Base-by-base conservation (phyloP, 2,113 vertebrate genomes). In the Mus pahari region DNA sequence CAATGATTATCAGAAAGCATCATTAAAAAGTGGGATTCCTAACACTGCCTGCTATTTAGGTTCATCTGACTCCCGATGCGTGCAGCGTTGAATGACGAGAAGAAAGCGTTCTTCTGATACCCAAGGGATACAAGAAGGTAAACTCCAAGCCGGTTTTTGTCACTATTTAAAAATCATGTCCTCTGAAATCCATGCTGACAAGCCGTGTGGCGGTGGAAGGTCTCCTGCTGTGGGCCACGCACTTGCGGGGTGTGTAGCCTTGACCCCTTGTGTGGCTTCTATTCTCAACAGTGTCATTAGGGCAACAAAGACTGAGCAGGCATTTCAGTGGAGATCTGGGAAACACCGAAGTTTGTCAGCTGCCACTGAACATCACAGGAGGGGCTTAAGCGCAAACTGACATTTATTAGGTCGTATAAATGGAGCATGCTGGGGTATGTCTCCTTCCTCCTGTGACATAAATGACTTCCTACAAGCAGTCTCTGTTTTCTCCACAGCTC, bases 381-480 rank as follows among this genome's bases (percentile, higher is more conserved):
- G 45, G 55, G 53, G 62, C 39, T 50, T 66, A 88, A 87, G 24
- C 3, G n/a, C 20, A 55, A 83, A 45, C n/a, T 89, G 92, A 39
- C 50, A 89, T 93, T 94, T 92, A 50, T 50, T 68, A 71, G 55
- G 64, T 86, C 58, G 14, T 53, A 42, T 83, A 92, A 79, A 70
- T 33, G 39, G 90, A 88, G 16, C 17, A 36, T 50, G 90, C 19
- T 60, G 45, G 71, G 39, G 4, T 50, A 60, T 66, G 39, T 53
- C 64, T 92, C 62, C n/a, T 70, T 86, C 82, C 81, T 16, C 33
- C 12, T 48, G 64, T 73, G 45, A 48, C 79, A 50, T 48, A 86
- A 62, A 89, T 64, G 12, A 20, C 33, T 70, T 33, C 33, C 53
- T 11, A 53, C 1, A 12, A 68, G 7, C 5, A 53, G 12, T 81